Percentiles rank a stretch among this genome's conserved stretches.
Conservation (phyloP, 30 jellyfish, hydroid and myxozoan genomes). For the Pseudorhiza aurosa region DNA sequence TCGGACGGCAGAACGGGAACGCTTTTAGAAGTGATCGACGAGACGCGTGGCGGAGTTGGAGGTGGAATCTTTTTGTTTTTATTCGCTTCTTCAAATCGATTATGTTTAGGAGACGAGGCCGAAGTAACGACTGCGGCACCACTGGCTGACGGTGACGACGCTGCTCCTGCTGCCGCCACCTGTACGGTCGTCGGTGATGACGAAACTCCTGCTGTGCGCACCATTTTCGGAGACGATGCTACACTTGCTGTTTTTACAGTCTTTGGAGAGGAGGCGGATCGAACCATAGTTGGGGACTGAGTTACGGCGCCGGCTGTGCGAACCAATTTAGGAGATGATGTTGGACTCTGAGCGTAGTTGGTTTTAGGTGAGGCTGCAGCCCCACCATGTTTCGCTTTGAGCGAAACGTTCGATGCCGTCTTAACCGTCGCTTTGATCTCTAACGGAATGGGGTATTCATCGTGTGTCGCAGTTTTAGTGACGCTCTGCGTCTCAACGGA, state of each 20-base stretch:
- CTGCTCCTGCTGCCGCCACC: neutral
- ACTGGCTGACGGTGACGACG: neutral
- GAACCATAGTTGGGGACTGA: neutral
- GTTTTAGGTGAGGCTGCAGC: neutral
- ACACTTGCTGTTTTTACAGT: neutral
- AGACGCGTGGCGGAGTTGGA: conserved; percentile 97
- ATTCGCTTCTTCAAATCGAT: neutral
- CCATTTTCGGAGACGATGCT: conserved; percentile 14
- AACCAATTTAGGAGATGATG: conserved; percentile 16
- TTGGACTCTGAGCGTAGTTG: conserved; percentile 2
- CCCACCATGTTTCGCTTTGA: conserved; percentile 4
- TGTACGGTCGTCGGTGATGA: neutral
- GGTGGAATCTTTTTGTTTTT: conserved; percentile 78
- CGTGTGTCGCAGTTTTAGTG: neutral
- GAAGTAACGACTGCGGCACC: neutral
- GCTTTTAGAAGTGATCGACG: conserved; percentile 73
- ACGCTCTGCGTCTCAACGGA: neutral
- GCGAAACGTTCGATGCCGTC: conserved; percentile 32
- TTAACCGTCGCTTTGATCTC: conserved; percentile 5
- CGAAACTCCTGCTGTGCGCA: neutral
- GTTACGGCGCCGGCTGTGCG: conserved; percentile 11
- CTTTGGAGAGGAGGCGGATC: neutral
- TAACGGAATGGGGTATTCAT: conserved; percentile 1
- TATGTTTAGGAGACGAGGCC: neutral
- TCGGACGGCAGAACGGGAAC: conserved; percentile 69